Evolutionary conservation across 2,113 vertebrate genomes (phyloP).

Genomic region (Gallinago undulata): DNA sequence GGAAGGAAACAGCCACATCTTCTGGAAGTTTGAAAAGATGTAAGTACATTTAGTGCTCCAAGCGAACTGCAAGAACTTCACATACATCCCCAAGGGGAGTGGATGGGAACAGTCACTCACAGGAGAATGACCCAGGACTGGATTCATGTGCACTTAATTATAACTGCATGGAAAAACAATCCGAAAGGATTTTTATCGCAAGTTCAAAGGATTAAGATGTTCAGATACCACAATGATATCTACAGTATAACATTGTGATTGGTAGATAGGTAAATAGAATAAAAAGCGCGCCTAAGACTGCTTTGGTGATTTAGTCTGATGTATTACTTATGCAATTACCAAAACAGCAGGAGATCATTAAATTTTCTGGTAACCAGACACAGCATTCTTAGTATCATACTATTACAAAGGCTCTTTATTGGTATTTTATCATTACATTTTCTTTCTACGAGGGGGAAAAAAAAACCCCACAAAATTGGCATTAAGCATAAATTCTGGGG

Average conservation of each 20-base stretch:
- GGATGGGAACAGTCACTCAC: neutral
- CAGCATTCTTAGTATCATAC: constrained; percentile 76
- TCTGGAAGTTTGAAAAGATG: neutral
- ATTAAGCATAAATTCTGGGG: neutral
- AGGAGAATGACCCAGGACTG: neutral
- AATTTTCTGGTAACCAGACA: constrained; percentile 80
- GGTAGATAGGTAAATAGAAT: constrained; percentile 54
- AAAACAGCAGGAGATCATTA: constrained; percentile 99
- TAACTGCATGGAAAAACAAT: constrained; percentile 18
- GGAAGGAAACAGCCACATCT: neutral
- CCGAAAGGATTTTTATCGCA: constrained; percentile 29
- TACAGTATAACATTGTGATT: constrained; percentile 59
- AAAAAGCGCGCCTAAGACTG: constrained; percentile 62
- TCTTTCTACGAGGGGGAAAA: constrained; percentile 16
- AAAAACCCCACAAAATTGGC: neutral
- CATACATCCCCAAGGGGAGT: neutral
- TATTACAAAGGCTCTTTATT: constrained; percentile 74
- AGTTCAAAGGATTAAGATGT: constrained; percentile 48
- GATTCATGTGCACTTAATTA: constrained; percentile 36
- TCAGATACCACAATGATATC: constrained; percentile 44
- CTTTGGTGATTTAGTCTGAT: constrained; percentile 83
- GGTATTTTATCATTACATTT: constrained; percentile 77
- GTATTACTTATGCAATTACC: constrained; percentile 99
- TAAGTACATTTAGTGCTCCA: neutral
- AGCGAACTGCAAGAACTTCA: neutral